A percentile compares a stretch with the other conserved stretches of the same genome.
Conservation (phyloP, 2,113 vertebrate genomes). For the Podarcis raffonei region DNA sequence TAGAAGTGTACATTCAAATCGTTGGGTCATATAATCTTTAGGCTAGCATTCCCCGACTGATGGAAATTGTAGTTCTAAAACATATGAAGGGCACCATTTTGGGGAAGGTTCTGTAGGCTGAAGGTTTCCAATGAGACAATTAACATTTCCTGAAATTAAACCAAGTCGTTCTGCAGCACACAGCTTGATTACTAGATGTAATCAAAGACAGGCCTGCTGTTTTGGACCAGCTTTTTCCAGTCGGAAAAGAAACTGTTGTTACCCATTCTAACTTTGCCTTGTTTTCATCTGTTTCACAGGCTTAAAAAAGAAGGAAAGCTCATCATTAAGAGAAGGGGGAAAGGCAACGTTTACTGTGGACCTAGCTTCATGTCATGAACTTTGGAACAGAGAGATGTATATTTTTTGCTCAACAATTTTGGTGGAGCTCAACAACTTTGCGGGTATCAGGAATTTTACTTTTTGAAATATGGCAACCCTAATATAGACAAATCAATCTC, state of each 20-base stretch:
- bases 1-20: constrained; percentile 28
- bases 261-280: constrained; percentile 68
- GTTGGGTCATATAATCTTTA: constrained; percentile 30
- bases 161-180: constrained; percentile 67
- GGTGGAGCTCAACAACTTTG: not conserved
- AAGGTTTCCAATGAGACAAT: constrained; percentile 58
- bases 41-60: no score
- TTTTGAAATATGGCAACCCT: no score
- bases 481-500: not conserved
- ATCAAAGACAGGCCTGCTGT: constrained; percentile 73
- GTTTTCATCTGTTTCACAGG: constrained; percentile 63
- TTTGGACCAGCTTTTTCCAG: constrained; percentile 72
- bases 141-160: constrained; percentile 72
- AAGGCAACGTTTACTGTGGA: constrained; percentile 54
- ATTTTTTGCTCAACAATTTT: no score
- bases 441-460: not conserved
- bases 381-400: not conserved
- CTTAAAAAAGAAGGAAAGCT: constrained; percentile 67
- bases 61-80: no score
- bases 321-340: constrained; percentile 56
- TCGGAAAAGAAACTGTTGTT: constrained; percentile 53
- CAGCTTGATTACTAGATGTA: constrained; percentile 73
- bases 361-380: constrained; percentile 60
- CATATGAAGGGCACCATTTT: no score
- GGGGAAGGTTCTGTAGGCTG: constrained; percentile 25